Conservation (phyloP, 2,797 vertebrate genomes). For the Chrosomus eos region DNA sequence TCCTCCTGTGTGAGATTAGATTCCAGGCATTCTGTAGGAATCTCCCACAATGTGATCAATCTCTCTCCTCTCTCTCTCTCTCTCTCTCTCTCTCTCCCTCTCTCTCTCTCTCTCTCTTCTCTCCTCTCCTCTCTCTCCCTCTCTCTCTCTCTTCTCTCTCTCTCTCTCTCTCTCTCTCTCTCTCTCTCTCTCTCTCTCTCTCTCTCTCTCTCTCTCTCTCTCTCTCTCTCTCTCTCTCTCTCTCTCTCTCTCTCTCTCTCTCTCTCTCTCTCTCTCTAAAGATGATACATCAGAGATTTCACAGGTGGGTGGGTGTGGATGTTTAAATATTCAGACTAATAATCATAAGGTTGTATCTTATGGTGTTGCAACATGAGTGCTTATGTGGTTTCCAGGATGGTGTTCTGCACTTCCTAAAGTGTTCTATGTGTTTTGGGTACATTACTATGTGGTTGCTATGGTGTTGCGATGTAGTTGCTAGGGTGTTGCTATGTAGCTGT, state of each 20-base stretch:
- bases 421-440: not conserved
- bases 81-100: too few species aligned
- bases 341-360: not conserved
- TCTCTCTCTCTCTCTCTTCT: too few species aligned
- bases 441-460: not conserved
- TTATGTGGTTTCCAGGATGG: not conserved
- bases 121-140: too few species aligned
- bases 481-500: not conserved
- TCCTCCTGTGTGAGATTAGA: constrained; percentile 50
- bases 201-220: too few species aligned
- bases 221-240: too few species aligned
- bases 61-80: not conserved
- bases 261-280: not conserved
- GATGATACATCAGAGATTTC: not conserved
- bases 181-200: too few species aligned
- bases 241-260: too few species aligned
- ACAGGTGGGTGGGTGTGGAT: not conserved
- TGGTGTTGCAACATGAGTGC: not conserved
- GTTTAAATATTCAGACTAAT: not conserved
- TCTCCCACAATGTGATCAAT: constrained; percentile 39
- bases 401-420: not conserved
- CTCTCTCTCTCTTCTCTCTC: too few species aligned
- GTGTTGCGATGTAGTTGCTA: not conserved
- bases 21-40: constrained; percentile 55
- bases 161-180: too few species aligned